These are phyloP conservation scores for Pontoporia blainvillei DNA, from an alignment of 2,113 vertebrate species.

Conservation along the genomic window DNA sequence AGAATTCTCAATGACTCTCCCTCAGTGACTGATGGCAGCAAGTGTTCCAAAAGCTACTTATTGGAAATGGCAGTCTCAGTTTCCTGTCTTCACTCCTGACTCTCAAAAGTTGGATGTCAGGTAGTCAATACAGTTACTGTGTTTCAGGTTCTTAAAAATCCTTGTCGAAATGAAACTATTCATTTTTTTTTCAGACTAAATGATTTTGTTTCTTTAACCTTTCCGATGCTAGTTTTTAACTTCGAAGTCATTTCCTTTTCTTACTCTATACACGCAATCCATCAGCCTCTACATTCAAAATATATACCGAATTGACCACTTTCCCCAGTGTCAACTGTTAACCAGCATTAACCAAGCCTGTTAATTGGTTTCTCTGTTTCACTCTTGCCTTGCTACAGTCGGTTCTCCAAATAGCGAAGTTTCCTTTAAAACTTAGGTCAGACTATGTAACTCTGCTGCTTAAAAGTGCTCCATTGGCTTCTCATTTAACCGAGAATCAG, in stretches of 20 bases:
- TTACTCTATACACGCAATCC: not conserved
- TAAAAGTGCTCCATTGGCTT: not conserved
- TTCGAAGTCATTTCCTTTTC: not conserved
- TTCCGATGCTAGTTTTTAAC: not conserved
- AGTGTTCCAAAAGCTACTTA: not conserved
- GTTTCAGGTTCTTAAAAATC: not conserved
- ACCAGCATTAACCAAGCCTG: not conserved
- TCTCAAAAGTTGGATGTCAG: not conserved
- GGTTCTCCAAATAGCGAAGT: not conserved
- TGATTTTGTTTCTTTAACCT: not conserved
- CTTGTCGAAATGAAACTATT: not conserved
- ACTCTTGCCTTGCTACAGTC: not conserved
- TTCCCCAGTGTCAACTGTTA: not conserved
- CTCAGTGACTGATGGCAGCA: not conserved
- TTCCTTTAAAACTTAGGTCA: conserved; percentile 4
- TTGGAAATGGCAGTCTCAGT: not conserved
- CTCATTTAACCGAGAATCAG: not conserved
- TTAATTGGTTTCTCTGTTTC: not conserved
- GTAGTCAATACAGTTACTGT: not conserved
- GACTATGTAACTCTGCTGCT: not conserved
- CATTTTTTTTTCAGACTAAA: not conserved
- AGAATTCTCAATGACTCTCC: not conserved
- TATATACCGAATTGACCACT: not conserved
- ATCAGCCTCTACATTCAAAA: not conserved
- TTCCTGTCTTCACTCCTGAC: not conserved